Conservation (phyloP, 37 sponge, comb jelly and placozoan species). For the Tethya wilhelma region DNA sequence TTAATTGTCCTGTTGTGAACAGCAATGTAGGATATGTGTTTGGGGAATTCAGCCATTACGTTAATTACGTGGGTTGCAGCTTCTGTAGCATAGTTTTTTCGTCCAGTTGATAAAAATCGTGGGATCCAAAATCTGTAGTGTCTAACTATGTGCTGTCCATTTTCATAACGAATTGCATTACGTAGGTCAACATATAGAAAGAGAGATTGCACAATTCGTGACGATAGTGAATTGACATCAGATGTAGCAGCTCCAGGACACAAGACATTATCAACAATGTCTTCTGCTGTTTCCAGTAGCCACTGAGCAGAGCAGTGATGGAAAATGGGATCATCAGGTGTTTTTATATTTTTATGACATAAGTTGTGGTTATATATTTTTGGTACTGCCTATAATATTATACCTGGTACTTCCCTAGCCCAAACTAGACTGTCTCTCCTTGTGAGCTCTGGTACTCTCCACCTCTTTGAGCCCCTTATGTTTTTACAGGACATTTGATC, state of each 20-base stretch:
- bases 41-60: slow-evolving; percentile 13
- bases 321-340: neutral
- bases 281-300: neutral
- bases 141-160: slow-evolving; percentile 18
- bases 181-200: slow-evolving; percentile 15
- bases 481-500: slow-evolving; percentile 27
- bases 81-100: slow-evolving; percentile 15
- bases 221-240: slow-evolving; percentile 1
- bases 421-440: slow-evolving; percentile 5
- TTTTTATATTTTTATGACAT: neutral
- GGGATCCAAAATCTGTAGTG: slow-evolving; percentile 30
- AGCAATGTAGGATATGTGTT: slow-evolving; percentile 33
- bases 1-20: slow-evolving; percentile 41
- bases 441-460: neutral
- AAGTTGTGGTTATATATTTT: too few species aligned
- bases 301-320: neutral
- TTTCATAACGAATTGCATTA: slow-evolving; percentile 16
- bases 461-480: neutral
- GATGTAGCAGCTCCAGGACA: neutral
- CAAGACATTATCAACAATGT: neutral
- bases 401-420: slow-evolving; percentile 40
- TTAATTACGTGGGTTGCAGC: slow-evolving; percentile 12
- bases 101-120: slow-evolving; percentile 7
- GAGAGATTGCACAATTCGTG: neutral
- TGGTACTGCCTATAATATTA: too few species aligned